Conservation (phyloP, 2,888 invertebrate species). For the Automeris io region DNA sequence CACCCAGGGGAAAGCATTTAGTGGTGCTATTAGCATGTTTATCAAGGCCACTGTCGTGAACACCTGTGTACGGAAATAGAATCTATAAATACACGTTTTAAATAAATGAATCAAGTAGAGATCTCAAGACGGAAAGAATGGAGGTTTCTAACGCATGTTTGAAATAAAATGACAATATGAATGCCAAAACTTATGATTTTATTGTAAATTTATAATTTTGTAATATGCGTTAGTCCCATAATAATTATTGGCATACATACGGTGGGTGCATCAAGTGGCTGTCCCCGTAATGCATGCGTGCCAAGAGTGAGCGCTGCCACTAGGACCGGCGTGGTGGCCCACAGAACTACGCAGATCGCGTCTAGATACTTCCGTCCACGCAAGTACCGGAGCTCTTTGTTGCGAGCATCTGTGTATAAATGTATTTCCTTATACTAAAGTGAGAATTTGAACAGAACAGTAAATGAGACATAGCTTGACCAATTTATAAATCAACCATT, state of each 20-base stretch:
- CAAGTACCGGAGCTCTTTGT: conserved; percentile 85
- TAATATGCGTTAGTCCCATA: background rate
- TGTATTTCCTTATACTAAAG: background rate
- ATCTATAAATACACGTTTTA: too few species aligned
- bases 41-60: conserved; percentile 97
- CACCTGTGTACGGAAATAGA: too few species aligned
- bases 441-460: too few species aligned
- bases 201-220: background rate
- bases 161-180: too few species aligned
- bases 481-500: too few species aligned
- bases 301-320: conserved; percentile 91
- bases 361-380: conserved; percentile 95
- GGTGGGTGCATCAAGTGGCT: conserved; percentile 89
- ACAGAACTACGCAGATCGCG: conserved; percentile 98
- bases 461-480: too few species aligned
- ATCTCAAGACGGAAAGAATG: too few species aligned
- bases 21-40: conserved; percentile 95
- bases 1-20: conserved; percentile 99
- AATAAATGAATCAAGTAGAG: too few species aligned
- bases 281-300: conserved; percentile 85
- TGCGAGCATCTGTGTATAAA: conserved; percentile 75
- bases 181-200: background rate
- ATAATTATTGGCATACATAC: conserved; percentile 43
- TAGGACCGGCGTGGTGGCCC: conserved; percentile 97
- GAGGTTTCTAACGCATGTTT: too few species aligned